A percentile compares a stretch with the other conserved stretches of the same genome.
Evolutionary conservation across 2,113 vertebrate genomes (phyloP).

Genomic region (Craseonycteris thonglongyai): DNA sequence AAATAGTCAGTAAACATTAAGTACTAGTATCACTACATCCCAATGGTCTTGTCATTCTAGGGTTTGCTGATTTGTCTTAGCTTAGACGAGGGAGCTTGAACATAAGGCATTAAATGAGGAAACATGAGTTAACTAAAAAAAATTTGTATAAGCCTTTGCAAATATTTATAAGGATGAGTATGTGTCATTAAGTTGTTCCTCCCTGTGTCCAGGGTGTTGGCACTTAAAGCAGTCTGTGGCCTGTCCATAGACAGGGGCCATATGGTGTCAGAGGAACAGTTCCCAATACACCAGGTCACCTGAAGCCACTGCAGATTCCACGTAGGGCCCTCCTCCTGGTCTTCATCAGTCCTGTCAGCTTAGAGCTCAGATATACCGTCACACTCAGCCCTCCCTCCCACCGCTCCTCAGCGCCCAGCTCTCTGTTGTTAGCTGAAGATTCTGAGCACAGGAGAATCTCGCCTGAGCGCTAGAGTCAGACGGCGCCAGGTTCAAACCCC

Average conservation of each 20-base stretch:
- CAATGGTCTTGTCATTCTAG: not conserved
- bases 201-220: not conserved
- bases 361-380: not conserved
- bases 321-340: accelerated
- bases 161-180: constrained; percentile 2
- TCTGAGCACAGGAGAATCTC: not conserved
- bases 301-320: not conserved
- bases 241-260: not conserved
- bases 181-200: not conserved
- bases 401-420: not conserved
- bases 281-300: not conserved
- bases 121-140: not conserved
- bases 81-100: not conserved
- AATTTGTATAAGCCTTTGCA: not conserved
- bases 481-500: not conserved
- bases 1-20: not conserved
- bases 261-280: accelerated
- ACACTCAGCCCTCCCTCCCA: not conserved
- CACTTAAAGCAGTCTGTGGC: not conserved
- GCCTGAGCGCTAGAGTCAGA: not conserved
- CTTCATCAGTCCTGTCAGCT: not conserved
- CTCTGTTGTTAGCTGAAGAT: not conserved
- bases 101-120: not conserved
- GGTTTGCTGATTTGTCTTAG: not conserved
- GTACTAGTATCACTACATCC: not conserved